A percentile compares a stretch with the other conserved stretches of the same genome.
phyloP scores from a whole-genome alignment of 1,140 invertebrate species.

The Trichonephila inaurata region DNA sequence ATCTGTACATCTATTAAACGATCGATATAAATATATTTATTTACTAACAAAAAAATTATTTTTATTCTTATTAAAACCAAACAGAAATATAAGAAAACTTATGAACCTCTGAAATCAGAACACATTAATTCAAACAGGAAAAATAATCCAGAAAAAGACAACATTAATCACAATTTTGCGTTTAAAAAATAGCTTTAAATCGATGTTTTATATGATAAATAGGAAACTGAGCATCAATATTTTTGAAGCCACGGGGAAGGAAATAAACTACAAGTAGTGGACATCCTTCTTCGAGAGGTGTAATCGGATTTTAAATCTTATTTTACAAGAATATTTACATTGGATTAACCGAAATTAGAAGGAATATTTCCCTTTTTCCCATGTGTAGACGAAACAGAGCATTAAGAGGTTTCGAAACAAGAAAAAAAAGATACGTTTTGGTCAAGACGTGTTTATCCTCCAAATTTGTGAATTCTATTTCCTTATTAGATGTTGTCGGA shows the following conservation, averaged over 20 bases:
- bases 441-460: not conserved
- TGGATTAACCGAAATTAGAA: slow-evolving; percentile 10
- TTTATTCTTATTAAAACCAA: not conserved
- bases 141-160: not conserved
- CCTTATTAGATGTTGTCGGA: not conserved
- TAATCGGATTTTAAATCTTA: not conserved
- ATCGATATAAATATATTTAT: too few species aligned
- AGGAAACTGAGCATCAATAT: not conserved
- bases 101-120: not conserved
- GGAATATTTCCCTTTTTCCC: not conserved
- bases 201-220: not conserved
- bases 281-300: not conserved
- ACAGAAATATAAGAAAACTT: not conserved
- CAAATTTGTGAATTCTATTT: not conserved
- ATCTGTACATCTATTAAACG: too few species aligned
- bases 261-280: not conserved
- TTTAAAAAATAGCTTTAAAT: not conserved
- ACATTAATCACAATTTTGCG: not conserved
- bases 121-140: not conserved
- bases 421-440: not conserved
- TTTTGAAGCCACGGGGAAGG: not conserved
- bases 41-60: not conserved
- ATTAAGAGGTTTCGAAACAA: not conserved
- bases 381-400: not conserved
- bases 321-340: slow-evolving; percentile 31